Conservation (phyloP, 2,797 vertebrate genomes). For the Caiman crocodilus region DNA sequence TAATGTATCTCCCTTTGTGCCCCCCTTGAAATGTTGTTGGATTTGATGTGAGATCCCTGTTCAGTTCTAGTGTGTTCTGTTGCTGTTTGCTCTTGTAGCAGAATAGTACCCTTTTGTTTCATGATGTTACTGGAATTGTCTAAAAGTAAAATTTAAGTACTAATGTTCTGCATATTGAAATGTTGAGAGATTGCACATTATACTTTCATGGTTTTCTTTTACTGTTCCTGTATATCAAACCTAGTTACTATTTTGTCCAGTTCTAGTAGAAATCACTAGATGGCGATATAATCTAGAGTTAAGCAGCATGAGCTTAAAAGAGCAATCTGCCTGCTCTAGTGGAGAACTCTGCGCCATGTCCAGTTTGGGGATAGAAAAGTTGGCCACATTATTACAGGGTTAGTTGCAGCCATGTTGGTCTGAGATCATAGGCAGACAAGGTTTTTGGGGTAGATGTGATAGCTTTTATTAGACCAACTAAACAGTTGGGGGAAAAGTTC, state of each 20-base stretch:
- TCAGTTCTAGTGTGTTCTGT: not conserved
- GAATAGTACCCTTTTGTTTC: not conserved
- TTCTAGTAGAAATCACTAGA: slow-evolving; percentile 48
- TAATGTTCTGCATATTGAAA: too few species aligned
- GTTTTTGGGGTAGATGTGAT: too few species aligned
- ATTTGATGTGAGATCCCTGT: not conserved
- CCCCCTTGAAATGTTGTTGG: not conserved
- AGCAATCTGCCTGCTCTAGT: not conserved
- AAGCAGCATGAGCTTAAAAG: not conserved
- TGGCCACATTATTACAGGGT: not conserved
- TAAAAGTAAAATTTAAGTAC: not conserved
- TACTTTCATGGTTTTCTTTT: not conserved
- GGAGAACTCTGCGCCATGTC: not conserved
- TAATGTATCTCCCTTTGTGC: not conserved
- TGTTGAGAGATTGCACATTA: not conserved
- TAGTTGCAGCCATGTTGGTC: too few species aligned
- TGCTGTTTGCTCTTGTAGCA: not conserved
- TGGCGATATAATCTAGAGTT: slow-evolving; percentile 48
- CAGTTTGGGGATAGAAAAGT: not conserved
- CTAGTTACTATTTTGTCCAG: not conserved
- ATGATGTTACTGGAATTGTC: not conserved
- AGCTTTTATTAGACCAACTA: too few species aligned
- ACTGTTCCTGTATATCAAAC: not conserved
- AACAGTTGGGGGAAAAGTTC: too few species aligned
- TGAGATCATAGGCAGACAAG: too few species aligned